These are phyloP conservation scores for Sterrhoptilus dennistouni DNA, from an alignment of 2,113 vertebrate genomes.

Conservation along the genomic window DNA sequence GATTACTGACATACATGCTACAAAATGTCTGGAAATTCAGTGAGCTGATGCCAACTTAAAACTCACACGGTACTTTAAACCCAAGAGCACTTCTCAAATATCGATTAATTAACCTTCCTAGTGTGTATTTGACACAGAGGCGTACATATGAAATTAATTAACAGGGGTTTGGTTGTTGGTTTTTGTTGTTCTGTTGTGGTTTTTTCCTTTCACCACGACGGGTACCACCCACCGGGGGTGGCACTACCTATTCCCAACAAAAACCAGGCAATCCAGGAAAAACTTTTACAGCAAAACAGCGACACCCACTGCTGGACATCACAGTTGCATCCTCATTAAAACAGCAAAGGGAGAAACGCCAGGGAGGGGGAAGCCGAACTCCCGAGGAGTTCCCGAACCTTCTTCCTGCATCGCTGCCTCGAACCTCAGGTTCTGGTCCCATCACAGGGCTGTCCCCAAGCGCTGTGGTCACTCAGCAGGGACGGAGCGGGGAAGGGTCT, in stretches of 20 bases:
- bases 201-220: accelerated
- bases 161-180: neutral
- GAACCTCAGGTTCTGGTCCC: neutral
- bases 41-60: neutral
- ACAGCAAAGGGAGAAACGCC: neutral
- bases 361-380: neutral
- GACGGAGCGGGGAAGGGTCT: neutral
- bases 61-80: neutral
- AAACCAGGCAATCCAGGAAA: neutral
- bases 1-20: neutral
- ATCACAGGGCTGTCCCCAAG: too few relatives aligned
- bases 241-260: neutral
- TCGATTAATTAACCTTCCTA: neutral
- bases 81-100: neutral
- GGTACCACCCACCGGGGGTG: too few relatives aligned
- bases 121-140: neutral
- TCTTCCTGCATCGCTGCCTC: too few relatives aligned
- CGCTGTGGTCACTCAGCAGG: too few relatives aligned
- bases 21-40: neutral
- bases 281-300: neutral
- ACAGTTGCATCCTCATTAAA: neutral
- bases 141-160: neutral
- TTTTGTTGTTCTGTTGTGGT: too few relatives aligned
- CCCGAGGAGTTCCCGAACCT: neutral
- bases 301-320: neutral